Conservation (phyloP, 2,888 invertebrate genomes). For the Eupithecia insigniata region DNA sequence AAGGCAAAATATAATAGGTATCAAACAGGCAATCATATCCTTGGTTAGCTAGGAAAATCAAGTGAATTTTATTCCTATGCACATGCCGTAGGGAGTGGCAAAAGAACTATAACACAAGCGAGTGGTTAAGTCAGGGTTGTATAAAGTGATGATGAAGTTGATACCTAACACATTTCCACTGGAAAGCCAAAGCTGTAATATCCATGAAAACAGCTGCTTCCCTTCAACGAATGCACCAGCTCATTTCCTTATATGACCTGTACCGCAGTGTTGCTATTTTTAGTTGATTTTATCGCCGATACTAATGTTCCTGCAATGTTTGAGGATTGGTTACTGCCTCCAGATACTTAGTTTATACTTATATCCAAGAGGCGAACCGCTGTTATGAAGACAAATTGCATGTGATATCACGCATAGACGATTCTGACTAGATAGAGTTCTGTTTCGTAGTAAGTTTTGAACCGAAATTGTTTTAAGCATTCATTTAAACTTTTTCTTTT, state of each 20-base stretch:
- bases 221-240: slow-evolving; percentile 1
- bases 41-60: not conserved
- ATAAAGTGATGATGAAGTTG: not conserved
- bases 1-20: not conserved
- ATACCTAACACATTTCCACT: not conserved
- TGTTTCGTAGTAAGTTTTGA: not conserved
- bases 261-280: slow-evolving; percentile 48
- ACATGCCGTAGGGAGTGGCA: too few relatives aligned
- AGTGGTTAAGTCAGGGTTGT: not conserved
- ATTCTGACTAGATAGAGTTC: not conserved
- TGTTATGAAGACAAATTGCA: not conserved
- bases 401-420: not conserved
- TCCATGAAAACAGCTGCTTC: not conserved
- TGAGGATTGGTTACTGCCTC: slow-evolving; percentile 38
- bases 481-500: not conserved
- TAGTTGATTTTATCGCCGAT: slow-evolving; percentile 66
- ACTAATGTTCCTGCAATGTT: slow-evolving; percentile 45
- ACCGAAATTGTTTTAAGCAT: not conserved
- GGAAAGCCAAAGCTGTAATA: not conserved
- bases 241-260: slow-evolving; percentile 27
- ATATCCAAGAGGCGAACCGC: slow-evolving; percentile 22
- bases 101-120: too few relatives aligned
- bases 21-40: not conserved
- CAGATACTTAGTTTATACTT: slow-evolving; percentile 30
- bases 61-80: not conserved